phyloP scores from a whole-genome alignment of 2,888 invertebrate genomes.

The Epinotia ramella region DNA sequence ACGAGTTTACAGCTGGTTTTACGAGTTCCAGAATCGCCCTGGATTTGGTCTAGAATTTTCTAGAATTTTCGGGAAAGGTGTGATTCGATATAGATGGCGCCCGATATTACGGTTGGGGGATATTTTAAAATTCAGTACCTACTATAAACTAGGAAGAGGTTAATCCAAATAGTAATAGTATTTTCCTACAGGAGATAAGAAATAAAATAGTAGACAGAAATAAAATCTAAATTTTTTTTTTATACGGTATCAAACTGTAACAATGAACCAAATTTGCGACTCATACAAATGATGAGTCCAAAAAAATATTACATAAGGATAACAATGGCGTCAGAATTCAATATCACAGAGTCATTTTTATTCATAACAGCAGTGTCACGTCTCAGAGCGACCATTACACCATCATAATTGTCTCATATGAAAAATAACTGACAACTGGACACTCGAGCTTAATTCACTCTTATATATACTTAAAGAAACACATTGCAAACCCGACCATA shows the following conservation, averaged over 20 bases:
- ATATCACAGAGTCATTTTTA: constrained; percentile 22
- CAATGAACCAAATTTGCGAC: neutral
- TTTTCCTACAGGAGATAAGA: too few relatives aligned
- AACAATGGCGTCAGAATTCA: constrained; percentile 29
- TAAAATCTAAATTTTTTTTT: too few relatives aligned
- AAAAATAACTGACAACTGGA: constrained; percentile 41
- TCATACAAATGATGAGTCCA: neutral
- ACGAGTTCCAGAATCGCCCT: constrained; percentile 67
- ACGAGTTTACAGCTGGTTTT: constrained; percentile 71
- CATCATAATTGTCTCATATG: constrained; percentile 42
- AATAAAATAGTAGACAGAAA: neutral
- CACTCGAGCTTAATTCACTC: constrained; percentile 34
- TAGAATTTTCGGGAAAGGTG: constrained; percentile 26
- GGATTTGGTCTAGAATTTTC: constrained; percentile 58
- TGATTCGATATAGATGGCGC: constrained; percentile 46
- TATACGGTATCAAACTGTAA: too few relatives aligned
- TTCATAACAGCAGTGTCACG: constrained; percentile 36
- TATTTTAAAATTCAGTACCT: constrained; percentile 5
- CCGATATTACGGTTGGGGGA: constrained; percentile 49
- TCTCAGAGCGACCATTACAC: constrained; percentile 23
- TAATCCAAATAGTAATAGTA: too few relatives aligned
- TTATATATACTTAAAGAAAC: constrained; percentile 18
- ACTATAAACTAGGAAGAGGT: neutral
- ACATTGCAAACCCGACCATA: constrained; percentile 22
- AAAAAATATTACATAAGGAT: constrained; percentile 10